Percentiles rank a stretch among this genome's conserved stretches.
phyloP scores from a whole-genome alignment of 2,113 vertebrate genomes.

The Monarcha castaneiventris region DNA sequence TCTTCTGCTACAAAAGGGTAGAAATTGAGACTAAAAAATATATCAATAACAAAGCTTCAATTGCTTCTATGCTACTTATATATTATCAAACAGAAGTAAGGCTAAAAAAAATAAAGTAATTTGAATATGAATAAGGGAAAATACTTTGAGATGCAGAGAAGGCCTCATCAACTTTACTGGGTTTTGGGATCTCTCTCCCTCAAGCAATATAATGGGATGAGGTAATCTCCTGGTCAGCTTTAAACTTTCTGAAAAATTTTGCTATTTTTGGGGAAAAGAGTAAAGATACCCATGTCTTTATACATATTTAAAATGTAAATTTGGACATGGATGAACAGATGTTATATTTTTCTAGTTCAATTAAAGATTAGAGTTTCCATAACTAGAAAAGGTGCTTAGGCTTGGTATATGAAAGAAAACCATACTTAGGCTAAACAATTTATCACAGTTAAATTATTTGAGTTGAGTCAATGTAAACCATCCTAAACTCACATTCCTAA shows the following conservation, averaged over 20 bases:
- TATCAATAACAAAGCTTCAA: neutral
- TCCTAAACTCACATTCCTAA: neutral
- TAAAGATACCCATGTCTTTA: neutral
- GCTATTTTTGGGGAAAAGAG: neutral
- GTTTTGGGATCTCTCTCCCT: neutral
- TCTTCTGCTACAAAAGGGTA: slow-evolving; percentile 1
- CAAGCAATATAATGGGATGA: neutral
- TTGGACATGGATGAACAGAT: neutral
- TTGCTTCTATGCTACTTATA: neutral
- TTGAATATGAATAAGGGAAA: neutral
- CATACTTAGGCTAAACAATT: neutral
- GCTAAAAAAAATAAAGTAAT: neutral
- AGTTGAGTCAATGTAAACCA: neutral
- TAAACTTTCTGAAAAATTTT: neutral
- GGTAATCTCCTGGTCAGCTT: neutral
- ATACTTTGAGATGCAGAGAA: neutral
- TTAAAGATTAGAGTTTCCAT: neutral
- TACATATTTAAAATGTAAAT: neutral
- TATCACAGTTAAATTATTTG: neutral
- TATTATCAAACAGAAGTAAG: neutral
- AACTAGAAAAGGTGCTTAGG: neutral
- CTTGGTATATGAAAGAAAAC: neutral
- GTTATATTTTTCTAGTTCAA: neutral
- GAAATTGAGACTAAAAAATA: neutral
- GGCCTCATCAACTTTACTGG: accelerated